phyloP scores from a whole-genome alignment of 2,888 invertebrate genomes.

The Epinotia demarniana region DNA sequence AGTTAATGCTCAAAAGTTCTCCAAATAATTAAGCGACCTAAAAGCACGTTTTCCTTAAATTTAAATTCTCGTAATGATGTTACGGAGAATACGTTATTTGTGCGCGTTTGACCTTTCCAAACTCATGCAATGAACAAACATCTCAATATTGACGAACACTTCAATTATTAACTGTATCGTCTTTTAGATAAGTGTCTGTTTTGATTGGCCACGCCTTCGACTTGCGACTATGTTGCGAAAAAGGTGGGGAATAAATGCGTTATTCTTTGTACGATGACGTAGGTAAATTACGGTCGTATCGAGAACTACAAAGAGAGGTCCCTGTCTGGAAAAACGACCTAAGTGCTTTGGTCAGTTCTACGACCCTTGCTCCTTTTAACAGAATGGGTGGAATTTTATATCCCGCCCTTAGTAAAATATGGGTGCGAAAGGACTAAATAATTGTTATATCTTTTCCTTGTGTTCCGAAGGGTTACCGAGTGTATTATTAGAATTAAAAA shows the following conservation, averaged over 20 bases:
- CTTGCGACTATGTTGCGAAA: background rate
- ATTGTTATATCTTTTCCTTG: constrained; percentile 29
- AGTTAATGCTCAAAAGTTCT: constrained; percentile 27
- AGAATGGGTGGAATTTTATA: constrained; percentile 26
- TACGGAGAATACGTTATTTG: constrained; percentile 11
- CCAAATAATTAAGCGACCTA: constrained; percentile 29
- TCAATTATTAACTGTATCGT: background rate
- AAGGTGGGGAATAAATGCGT: constrained; percentile 20
- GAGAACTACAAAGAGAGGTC: constrained; percentile 28
- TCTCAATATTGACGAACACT: background rate
- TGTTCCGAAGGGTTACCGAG: constrained; percentile 13
- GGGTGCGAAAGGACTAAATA: constrained; percentile 33
- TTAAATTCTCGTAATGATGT: constrained; percentile 13
- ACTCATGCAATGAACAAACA: background rate
- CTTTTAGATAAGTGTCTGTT: background rate
- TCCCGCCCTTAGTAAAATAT: constrained; percentile 33
- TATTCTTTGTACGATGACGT: constrained; percentile 36
- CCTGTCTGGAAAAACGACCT: background rate
- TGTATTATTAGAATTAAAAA: constrained; percentile 11
- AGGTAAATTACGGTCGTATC: constrained; percentile 39
- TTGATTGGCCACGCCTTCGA: background rate
- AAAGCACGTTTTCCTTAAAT: constrained; percentile 21
- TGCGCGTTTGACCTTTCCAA: background rate
- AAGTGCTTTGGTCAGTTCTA: background rate
- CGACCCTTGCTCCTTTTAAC: background rate